phyloP scores from a whole-genome alignment of 2,113 vertebrate species.

The Bos indicus region DNA sequence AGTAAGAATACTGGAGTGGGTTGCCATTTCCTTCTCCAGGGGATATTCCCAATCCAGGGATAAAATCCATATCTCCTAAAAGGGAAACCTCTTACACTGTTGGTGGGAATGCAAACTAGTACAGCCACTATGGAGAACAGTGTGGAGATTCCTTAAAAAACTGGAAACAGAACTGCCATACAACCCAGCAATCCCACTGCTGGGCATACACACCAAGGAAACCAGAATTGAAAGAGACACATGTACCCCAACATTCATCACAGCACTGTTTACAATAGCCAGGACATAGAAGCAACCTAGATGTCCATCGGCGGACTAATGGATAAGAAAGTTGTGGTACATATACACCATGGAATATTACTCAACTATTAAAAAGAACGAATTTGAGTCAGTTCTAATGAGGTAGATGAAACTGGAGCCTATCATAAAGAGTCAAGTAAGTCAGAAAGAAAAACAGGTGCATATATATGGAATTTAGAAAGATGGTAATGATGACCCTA shows the following conservation, averaged over 20 bases:
- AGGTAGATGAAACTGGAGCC: background rate
- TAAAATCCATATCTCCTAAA: background rate
- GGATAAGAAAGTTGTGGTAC: background rate
- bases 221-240: background rate
- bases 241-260: background rate
- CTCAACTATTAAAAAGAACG: background rate
- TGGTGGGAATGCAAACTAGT: background rate
- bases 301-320: accelerated
- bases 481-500: background rate
- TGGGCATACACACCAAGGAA: background rate
- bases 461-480: background rate
- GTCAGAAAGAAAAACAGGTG: background rate
- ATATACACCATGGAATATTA: background rate
- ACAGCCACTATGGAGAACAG: background rate
- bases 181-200: background rate
- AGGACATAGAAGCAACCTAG: background rate
- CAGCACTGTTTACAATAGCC: background rate
- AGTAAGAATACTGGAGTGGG: background rate
- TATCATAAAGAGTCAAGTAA: background rate
- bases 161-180: background rate
- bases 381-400: background rate
- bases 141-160: background rate
- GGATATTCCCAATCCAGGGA: background rate
- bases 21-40: background rate
- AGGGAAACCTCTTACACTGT: background rate